Evolutionary conservation across 2,113 vertebrate genomes (phyloP), one percentile per base, ranked within the genome.

Genomic region (Daboia siamensis): DNA sequence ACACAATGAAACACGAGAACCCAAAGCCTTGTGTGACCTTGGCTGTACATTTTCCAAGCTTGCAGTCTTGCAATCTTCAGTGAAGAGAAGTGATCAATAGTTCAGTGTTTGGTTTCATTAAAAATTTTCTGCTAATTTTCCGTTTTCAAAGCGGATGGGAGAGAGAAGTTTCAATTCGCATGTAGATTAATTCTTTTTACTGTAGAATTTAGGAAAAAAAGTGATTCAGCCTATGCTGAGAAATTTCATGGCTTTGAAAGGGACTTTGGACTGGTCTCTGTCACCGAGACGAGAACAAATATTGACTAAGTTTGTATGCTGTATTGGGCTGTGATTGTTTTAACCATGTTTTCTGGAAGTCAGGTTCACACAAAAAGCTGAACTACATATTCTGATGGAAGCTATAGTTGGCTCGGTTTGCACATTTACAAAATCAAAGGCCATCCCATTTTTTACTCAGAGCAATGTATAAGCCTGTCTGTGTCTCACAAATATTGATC

Each of bases 21-120:
- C 23, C 24, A 29, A 91, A 57, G 90, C n/a, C 90, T 91, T 56
- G 24, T 5, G 21, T 91, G 90, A 86, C 90, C 80, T 91, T 91
- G 90, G 15, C 33, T 44, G 1, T 24, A 9, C 74, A 2, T 33
- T 46, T 59, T 91, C 52, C 74, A 85, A 57, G 51, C 52, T 48
- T 59, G 80, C 90, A 55, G 26, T 33, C 9, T 26, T 20, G n/a
- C 17, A 52, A 44, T 33, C 46, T 23, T 39, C 23, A 90, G 12
- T 69, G 59, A 3, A 24, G 48, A 39, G 54, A 55, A 29, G 33
- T 23, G 20, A 55, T 20, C 10, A 17, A 15, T 24, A 46, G 11
- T 12, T 80, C 51, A 80, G 20, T 44, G 48, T 84, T 33, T 2
- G 9, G 12, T 90, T 90, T 80, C 33, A 44, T 39, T 44, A 80